phyloP scores from a whole-genome alignment of 2,797 vertebrate species.

The Peromyscus eremicus region DNA sequence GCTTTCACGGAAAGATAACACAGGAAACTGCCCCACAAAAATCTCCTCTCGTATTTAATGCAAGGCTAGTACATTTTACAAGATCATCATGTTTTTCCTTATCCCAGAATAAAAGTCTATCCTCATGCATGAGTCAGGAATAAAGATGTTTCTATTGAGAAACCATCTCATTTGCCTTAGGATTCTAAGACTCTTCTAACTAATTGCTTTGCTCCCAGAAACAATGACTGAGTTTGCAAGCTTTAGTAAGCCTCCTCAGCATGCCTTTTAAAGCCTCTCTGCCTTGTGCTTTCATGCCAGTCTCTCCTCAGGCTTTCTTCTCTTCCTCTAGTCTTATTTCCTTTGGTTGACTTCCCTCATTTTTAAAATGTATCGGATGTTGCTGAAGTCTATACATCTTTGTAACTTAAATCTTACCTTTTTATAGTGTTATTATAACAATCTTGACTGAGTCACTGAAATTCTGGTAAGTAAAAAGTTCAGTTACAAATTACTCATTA shows the following conservation, averaged over 20 bases:
- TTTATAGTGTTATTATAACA: not conserved
- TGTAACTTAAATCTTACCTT: not conserved
- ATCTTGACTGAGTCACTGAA: not conserved
- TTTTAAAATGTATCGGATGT: slow-evolving; percentile 14
- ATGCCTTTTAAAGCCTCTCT: not conserved
- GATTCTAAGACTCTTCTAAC: not conserved
- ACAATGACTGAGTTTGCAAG: not conserved
- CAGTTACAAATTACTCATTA: not conserved
- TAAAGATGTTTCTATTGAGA: slow-evolving; percentile 6
- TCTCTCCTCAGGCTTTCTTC: not conserved
- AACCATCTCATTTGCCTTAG: not conserved
- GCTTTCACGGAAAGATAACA: not conserved
- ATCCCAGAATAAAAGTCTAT: not conserved
- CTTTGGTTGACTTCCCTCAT: slow-evolving; percentile 15
- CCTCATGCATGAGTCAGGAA: not conserved
- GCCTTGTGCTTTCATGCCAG: not conserved
- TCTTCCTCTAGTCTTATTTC: not conserved
- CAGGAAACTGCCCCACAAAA: not conserved
- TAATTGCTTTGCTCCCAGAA: not conserved
- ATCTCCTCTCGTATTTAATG: not conserved
- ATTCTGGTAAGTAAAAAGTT: not conserved
- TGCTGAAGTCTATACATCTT: not conserved
- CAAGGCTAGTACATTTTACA: not conserved
- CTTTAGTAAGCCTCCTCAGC: not conserved
- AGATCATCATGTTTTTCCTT: not conserved